Evolutionary conservation across 53 echinoderm and acorn worm genomes (phyloP).

Genomic region (Luidia sarsii): DNA sequence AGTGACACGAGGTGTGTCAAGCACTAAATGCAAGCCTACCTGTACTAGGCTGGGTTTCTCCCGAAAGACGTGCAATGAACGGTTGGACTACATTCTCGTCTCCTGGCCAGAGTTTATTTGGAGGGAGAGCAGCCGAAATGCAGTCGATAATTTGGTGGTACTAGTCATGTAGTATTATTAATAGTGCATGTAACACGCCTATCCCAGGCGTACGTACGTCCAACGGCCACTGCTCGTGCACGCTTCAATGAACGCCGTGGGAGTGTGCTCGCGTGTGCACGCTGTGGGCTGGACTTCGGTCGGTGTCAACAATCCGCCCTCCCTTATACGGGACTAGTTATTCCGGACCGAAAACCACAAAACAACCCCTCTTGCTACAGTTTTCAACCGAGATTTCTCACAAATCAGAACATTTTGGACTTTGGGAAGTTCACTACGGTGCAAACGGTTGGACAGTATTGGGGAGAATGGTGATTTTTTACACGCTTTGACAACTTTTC

Average conservation of each 20-base stretch:
- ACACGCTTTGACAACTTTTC: neutral
- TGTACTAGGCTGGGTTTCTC: conserved; percentile 18
- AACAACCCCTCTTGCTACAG: no score
- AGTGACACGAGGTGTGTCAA: no score
- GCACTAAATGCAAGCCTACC: conserved; percentile 24
- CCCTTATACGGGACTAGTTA: no score
- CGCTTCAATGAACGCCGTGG: neutral
- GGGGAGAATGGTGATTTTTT: no score
- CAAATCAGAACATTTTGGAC: neutral
- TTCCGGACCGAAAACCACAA: neutral
- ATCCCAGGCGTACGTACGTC: no score
- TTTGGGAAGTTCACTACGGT: no score
- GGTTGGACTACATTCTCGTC: conserved; percentile 22
- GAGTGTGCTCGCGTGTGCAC: neutral
- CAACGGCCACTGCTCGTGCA: no score
- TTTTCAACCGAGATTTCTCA: neutral
- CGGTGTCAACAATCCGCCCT: neutral
- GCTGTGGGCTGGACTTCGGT: conserved; percentile 13
- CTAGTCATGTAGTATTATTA: no score
- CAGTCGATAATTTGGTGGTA: no score
- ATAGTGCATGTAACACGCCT: no score
- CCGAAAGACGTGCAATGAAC: conserved; percentile 1
- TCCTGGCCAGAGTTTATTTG: neutral
- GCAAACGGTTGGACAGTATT: no score
- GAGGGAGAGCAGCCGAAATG: neutral